These are phyloP conservation scores for Melanotaenia parkinsoni DNA, from an alignment of 2,797 vertebrate species.

Conservation along the genomic window DNA sequence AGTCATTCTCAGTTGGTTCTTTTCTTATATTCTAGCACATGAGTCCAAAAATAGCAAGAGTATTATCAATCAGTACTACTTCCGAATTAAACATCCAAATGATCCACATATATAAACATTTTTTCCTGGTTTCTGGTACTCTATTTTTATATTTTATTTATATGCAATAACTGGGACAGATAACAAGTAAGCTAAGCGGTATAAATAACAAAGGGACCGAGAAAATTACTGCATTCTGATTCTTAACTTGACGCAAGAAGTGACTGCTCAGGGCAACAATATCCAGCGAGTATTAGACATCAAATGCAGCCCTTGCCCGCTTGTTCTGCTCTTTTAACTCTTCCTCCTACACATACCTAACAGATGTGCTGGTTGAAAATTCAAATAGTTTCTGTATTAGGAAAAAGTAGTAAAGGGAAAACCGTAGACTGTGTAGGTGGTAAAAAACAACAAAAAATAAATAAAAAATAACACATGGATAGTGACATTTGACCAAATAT, in stretches of 20 bases:
- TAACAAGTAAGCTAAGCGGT: conserved; percentile 34
- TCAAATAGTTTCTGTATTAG: conserved; percentile 42
- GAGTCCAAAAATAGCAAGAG: conserved; percentile 61
- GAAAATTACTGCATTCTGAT: conserved; percentile 29
- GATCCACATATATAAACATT: conserved; percentile 12
- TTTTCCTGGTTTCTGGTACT: conserved; percentile 15
- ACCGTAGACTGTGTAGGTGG: conserved; percentile 37
- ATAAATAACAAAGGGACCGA: conserved; percentile 24
- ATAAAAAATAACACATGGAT: conserved; percentile 3
- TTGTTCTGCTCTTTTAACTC: conserved; percentile 25
- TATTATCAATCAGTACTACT: conserved; percentile 28
- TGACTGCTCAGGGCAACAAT: conserved; percentile 43
- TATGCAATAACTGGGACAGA: conserved; percentile 58
- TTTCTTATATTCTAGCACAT: conserved; percentile 47
- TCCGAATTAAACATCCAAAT: conserved; percentile 53
- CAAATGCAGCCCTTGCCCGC: conserved; percentile 22
- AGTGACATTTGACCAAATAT: conserved; percentile 21
- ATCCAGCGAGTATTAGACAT: conserved; percentile 39
- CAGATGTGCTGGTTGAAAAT: conserved; percentile 43
- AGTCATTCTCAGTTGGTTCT: conserved; percentile 18
- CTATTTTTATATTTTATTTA: conserved; percentile 58
- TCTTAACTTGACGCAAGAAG: conserved; percentile 37
- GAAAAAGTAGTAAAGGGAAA: conserved; percentile 22
- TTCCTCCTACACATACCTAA: conserved; percentile 46
- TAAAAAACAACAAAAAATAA: conserved; percentile 8